These are phyloP conservation scores for Microtus oregoni DNA, from an alignment of 2,113 vertebrate species.

Conservation along the genomic window DNA sequence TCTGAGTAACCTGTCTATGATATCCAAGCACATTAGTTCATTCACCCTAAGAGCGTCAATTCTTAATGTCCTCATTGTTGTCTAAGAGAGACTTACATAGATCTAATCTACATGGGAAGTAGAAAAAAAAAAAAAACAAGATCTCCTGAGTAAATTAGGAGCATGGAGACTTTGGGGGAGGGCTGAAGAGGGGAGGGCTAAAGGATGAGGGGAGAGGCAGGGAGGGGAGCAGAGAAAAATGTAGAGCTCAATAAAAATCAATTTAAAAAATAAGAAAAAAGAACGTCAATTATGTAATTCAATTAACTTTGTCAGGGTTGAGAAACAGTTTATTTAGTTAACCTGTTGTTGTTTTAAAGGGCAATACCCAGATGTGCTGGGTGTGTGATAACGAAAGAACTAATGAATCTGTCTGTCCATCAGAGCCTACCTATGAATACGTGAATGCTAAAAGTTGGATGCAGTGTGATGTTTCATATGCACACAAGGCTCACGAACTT, in stretches of 20 bases:
- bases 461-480: background rate
- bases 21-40: slow-evolving; percentile 38
- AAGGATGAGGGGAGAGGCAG: too few species aligned
- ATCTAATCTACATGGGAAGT: too few species aligned
- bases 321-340: slow-evolving; percentile 77
- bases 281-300: slow-evolving; percentile 66
- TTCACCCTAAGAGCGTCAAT: slow-evolving; percentile 54
- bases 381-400: slow-evolving; percentile 71
- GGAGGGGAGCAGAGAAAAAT: too few species aligned
- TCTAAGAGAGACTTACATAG: too few species aligned
- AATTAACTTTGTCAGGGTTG: slow-evolving; percentile 73
- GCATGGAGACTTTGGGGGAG: too few species aligned
- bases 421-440: slow-evolving; percentile 16
- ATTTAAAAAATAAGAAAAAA: background rate
- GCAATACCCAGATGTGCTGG: slow-evolving; percentile 72
- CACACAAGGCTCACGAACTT: slow-evolving; percentile 19
- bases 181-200: too few species aligned
- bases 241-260: too few species aligned
- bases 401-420: slow-evolving; percentile 67
- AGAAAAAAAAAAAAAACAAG: too few species aligned
- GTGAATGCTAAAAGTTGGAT: background rate
- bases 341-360: slow-evolving; percentile 78
- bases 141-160: too few species aligned
- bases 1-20: slow-evolving; percentile 27
- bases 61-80: background rate